Percentiles rank a stretch among this genome's conserved stretches.
Evolutionary conservation across 2,797 vertebrate genomes (phyloP).

Genomic region (Mastacembelus armatus): DNA sequence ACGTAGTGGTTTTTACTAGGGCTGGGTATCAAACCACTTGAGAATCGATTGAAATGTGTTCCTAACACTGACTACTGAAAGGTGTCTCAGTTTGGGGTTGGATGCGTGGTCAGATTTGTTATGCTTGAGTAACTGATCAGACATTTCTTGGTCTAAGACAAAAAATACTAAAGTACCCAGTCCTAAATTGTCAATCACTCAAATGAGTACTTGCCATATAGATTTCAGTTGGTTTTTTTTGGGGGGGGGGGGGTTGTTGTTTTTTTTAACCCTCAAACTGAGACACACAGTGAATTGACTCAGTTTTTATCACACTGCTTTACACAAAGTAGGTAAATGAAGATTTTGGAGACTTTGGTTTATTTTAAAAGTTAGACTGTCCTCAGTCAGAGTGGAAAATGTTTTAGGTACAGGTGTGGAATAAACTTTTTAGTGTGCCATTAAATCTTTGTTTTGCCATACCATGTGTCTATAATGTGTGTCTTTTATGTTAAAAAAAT

Average conservation of each 20-base stretch:
- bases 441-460: conserved; percentile 34
- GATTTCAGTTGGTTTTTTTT: too few relatives aligned
- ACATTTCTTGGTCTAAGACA: too few relatives aligned
- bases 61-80: not conserved
- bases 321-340: conserved; percentile 6
- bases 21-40: too few relatives aligned
- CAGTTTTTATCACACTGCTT: not conserved
- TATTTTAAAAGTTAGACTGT: conserved; percentile 17
- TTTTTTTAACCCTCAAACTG: too few relatives aligned
- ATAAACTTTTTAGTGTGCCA: conserved; percentile 12
- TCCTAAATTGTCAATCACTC: not conserved
- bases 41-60: not conserved
- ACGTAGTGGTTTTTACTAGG: not conserved
- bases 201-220: too few relatives aligned
- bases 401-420: too few relatives aligned
- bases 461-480: not conserved
- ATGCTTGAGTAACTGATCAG: too few relatives aligned
- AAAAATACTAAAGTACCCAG: too few relatives aligned
- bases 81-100: too few relatives aligned
- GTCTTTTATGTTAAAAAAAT: not conserved
- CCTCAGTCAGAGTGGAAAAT: conserved; percentile 24
- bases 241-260: too few relatives aligned
- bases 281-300: not conserved
- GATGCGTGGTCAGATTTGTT: too few relatives aligned
- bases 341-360: conserved; percentile 10